phyloP scores from a whole-genome alignment of 2,888 invertebrate genomes.

The Apoderus coryli region DNA sequence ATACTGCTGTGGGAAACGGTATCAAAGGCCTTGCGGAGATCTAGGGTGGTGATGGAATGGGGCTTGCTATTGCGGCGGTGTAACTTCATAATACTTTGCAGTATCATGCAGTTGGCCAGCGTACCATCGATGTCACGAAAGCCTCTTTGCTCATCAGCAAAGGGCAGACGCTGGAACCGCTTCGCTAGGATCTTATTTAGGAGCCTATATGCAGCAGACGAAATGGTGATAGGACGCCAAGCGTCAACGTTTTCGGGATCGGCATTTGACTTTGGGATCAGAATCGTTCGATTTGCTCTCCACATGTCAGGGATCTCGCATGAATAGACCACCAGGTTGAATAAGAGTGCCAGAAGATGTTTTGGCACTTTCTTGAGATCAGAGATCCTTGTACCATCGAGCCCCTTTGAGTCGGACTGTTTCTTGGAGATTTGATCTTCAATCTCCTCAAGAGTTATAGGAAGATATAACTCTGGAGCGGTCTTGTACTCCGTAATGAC shows the following conservation, averaged over 20 bases:
- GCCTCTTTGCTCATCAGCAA: constrained; percentile 14
- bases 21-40: constrained; percentile 17
- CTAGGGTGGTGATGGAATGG: constrained; percentile 12
- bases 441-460: too few relatives aligned
- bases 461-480: too few relatives aligned
- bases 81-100: constrained; percentile 11
- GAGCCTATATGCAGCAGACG: constrained; percentile 8
- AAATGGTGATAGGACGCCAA: constrained; percentile 15
- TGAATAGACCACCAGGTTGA: constrained; percentile 10
- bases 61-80: constrained; percentile 5
- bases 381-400: constrained; percentile 10
- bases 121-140: constrained; percentile 14
- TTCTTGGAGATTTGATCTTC: too few relatives aligned
- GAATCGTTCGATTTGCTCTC: constrained; percentile 9
- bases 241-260: constrained; percentile 5
- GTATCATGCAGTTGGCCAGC: constrained; percentile 12
- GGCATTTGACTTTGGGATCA: constrained; percentile 13
- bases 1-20: constrained; percentile 14
- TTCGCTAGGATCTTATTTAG: constrained; percentile 10
- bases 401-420: constrained; percentile 11
- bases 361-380: constrained; percentile 7
- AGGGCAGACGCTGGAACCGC: constrained; percentile 6
- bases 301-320: constrained; percentile 4
- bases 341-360: constrained; percentile 5
- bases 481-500: too few relatives aligned